Conservation (phyloP, 2,113 vertebrate genomes). For the Leuciscus idus region DNA sequence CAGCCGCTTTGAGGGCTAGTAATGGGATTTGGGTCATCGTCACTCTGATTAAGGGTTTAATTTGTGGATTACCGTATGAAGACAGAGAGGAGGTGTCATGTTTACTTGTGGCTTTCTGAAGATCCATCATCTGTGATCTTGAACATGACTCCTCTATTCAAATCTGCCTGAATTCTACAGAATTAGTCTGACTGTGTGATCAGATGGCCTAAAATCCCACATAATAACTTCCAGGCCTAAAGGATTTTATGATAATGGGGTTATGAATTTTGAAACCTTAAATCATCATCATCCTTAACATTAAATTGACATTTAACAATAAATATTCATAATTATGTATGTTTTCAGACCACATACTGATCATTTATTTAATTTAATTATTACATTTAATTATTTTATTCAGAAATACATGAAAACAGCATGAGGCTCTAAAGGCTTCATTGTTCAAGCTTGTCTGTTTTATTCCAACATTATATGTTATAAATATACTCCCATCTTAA, state of each 20-base stretch:
- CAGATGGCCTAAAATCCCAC: conserved; percentile 29
- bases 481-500: neutral
- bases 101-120: conserved; percentile 35
- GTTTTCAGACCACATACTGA: neutral
- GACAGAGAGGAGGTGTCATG: conserved; percentile 27
- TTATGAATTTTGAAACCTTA: conserved; percentile 4
- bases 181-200: conserved; percentile 12
- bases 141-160: conserved; percentile 15
- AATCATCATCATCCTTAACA: neutral
- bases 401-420: neutral
- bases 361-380: neutral
- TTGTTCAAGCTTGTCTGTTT: neutral
- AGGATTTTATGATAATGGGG: neutral
- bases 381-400: neutral
- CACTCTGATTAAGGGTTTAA: conserved; percentile 41
- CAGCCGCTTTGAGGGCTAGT: conserved; percentile 29
- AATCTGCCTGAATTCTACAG: neutral
- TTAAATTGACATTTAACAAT: neutral
- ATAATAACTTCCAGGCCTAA: neutral
- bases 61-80: conserved; percentile 28
- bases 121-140: conserved; percentile 38
- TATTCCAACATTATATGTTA: too few species aligned
- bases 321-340: neutral
- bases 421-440: neutral
- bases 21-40: conserved; percentile 23